Evolutionary conservation across 2,888 invertebrate species (phyloP).

Genomic region (Rhimphoctona megacephalus): DNA sequence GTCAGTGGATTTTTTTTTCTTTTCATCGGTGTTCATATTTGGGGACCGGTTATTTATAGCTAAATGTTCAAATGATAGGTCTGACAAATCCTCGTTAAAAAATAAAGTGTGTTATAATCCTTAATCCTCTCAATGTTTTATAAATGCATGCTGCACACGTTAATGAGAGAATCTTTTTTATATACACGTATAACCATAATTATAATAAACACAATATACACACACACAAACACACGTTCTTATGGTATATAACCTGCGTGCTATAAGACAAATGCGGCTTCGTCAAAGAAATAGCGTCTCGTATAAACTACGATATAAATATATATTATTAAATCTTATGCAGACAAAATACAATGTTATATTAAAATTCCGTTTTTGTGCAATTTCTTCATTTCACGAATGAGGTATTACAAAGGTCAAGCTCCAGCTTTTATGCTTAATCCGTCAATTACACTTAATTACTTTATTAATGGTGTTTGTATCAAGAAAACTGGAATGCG

Average conservation of each 20-base stretch:
- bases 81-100: constrained; percentile 25
- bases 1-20: not conserved
- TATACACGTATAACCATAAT: not conserved
- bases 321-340: constrained; percentile 27
- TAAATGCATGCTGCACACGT: constrained; percentile 40
- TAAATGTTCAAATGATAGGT: constrained; percentile 9
- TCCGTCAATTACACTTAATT: constrained; percentile 5
- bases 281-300: constrained; percentile 36
- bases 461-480: constrained; percentile 6
- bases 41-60: not conserved
- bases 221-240: not conserved
- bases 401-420: constrained; percentile 17
- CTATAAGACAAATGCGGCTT: constrained; percentile 25
- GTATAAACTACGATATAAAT: constrained; percentile 17
- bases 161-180: constrained; percentile 41
- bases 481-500: not conserved
- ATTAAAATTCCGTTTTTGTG: constrained; percentile 13
- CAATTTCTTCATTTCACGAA: constrained; percentile 30
- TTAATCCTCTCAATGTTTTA: constrained; percentile 28
- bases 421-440: too few species aligned
- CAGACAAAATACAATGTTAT: constrained; percentile 2
- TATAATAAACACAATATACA: not conserved
- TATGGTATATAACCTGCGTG: constrained; percentile 41
- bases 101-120: constrained; percentile 51
- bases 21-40: not conserved